Evolutionary conservation across 2,113 vertebrate genomes (phyloP).

Genomic region (Penelope pileata): DNA sequence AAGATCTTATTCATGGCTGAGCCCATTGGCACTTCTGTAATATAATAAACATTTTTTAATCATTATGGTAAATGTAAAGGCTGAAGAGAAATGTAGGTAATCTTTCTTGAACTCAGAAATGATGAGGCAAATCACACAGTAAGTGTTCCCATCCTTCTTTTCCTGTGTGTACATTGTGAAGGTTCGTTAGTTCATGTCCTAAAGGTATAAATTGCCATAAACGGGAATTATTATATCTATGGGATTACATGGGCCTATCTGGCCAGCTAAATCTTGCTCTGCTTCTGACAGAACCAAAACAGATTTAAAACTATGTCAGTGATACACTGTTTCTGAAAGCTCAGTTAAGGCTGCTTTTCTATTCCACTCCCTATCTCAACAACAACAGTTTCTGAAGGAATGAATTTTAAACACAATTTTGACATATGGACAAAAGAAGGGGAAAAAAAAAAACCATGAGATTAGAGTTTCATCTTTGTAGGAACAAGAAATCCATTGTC

Average conservation of each 20-base stretch:
- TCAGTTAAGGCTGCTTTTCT: not conserved
- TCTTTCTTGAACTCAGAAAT: not conserved
- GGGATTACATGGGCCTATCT: not conserved
- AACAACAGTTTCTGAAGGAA: not conserved
- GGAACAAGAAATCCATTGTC: slow-evolving; percentile 37
- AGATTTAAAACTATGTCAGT: not conserved
- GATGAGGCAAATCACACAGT: not conserved
- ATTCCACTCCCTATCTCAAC: not conserved
- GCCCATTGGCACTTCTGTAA: not conserved
- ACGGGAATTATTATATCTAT: not conserved
- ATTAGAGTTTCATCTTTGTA: slow-evolving; percentile 53
- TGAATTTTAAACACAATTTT: slow-evolving; percentile 18
- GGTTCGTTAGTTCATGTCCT: not conserved
- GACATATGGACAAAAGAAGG: not conserved
- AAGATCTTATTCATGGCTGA: not conserved
- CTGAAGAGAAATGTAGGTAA: not conserved
- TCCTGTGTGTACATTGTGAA: not conserved
- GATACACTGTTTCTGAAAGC: not conserved
- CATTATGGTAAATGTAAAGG: not conserved
- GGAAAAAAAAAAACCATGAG: not conserved
- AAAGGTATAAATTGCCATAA: not conserved
- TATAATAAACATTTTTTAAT: not conserved
- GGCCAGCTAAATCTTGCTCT: not conserved
- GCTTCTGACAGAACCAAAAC: not conserved
- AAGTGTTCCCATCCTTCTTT: not conserved